A percentile compares a stretch with the other conserved stretches of the same genome.
phyloP scores from a whole-genome alignment of 2,888 invertebrate genomes.

The Conistra vaccinii region DNA sequence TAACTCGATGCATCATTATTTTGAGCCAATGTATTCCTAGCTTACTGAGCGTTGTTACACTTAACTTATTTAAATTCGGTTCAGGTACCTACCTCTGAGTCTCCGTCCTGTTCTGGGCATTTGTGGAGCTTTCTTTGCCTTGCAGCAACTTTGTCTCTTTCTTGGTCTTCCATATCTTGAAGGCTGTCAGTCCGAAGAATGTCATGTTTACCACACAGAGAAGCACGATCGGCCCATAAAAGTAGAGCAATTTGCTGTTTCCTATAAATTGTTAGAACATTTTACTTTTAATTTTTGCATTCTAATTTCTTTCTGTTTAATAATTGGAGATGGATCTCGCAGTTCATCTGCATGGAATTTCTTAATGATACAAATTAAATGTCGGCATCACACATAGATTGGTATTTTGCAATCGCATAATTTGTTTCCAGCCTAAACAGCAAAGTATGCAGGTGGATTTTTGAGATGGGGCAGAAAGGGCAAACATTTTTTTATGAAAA shows the following conservation, averaged over 20 bases:
- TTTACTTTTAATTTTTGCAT: neutral
- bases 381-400: neutral
- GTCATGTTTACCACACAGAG: conserved; percentile 82
- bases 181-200: conserved; percentile 83
- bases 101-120: conserved; percentile 81
- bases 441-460: too few species aligned
- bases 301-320: neutral
- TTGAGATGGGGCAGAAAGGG: too few species aligned
- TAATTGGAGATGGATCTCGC: too few species aligned
- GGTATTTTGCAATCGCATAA: neutral
- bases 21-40: neutral
- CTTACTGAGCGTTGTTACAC: neutral
- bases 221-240: conserved; percentile 83
- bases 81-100: conserved; percentile 78
- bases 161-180: conserved; percentile 83
- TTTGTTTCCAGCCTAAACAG: neutral
- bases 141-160: conserved; percentile 82
- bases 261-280: conserved; percentile 81
- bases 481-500: too few species aligned
- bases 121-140: conserved; percentile 81
- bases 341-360: neutral
- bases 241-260: conserved; percentile 79
- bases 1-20: neutral
- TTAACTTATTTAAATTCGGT: neutral
- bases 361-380: neutral